phyloP scores from a whole-genome alignment of 1,140 invertebrate species.

The Cheumatopsyche charites region DNA sequence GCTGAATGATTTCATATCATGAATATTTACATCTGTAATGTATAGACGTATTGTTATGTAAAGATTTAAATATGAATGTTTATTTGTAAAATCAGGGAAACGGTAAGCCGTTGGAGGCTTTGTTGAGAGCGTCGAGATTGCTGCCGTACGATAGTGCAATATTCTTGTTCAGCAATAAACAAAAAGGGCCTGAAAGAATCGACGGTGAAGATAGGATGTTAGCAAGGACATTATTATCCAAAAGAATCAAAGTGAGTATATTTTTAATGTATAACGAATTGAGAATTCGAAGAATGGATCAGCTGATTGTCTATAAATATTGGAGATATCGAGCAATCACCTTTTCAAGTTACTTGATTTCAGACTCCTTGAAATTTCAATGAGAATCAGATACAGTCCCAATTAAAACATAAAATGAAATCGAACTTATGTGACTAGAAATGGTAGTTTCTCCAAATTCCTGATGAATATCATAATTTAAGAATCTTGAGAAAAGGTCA shows the following conservation, averaged over 20 bases:
- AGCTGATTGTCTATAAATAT: too few relatives aligned
- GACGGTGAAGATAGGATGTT: slow-evolving; percentile 48
- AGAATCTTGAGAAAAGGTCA: too few relatives aligned
- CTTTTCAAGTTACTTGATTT: too few relatives aligned
- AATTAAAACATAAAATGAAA: too few relatives aligned
- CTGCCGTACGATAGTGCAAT: slow-evolving; percentile 67
- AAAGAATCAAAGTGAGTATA: slow-evolving; percentile 47
- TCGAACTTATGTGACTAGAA: too few relatives aligned
- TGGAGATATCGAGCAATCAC: too few relatives aligned
- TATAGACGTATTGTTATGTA: not conserved
- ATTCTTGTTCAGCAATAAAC: slow-evolving; percentile 53
- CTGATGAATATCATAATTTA: too few relatives aligned
- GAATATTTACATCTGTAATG: not conserved
- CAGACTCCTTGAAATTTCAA: too few relatives aligned
- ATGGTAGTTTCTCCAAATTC: too few relatives aligned
- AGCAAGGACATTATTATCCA: slow-evolving; percentile 58
- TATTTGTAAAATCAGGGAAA: slow-evolving; percentile 7
- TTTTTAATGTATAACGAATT: too few relatives aligned
- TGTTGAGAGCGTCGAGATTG: slow-evolving; percentile 56
- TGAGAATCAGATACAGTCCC: too few relatives aligned
- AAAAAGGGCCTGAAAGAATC: slow-evolving; percentile 16
- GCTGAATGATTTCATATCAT: not conserved
- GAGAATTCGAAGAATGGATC: too few relatives aligned
- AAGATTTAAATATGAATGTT: not conserved
- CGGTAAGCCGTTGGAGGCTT: slow-evolving; percentile 9